Conservation (phyloP, 1,140 invertebrate genomes). For the Euborellia annulipes region DNA sequence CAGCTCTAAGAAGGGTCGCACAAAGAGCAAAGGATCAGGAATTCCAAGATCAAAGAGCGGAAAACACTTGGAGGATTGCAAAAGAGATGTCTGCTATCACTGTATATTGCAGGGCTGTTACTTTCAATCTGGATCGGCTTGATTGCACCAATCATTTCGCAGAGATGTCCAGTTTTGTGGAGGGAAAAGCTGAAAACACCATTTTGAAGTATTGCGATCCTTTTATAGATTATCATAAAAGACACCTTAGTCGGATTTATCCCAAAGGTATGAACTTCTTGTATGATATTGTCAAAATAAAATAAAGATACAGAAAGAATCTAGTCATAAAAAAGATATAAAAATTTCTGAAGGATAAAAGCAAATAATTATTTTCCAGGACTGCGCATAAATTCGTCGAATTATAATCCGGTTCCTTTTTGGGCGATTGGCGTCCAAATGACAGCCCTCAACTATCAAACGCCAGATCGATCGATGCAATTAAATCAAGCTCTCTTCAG, state of each 20-base stretch:
- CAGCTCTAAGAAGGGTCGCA: too few relatives aligned
- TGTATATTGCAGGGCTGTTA: conserved; percentile 85
- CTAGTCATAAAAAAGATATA: too few relatives aligned
- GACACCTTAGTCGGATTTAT: conserved; percentile 84
- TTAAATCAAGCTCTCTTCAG: conserved; percentile 83
- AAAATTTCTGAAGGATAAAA: too few relatives aligned
- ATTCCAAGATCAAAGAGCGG: conserved; percentile 69
- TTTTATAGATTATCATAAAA: too few relatives aligned
- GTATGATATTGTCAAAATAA: too few relatives aligned
- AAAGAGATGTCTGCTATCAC: conserved; percentile 94
- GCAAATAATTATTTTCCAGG: too few relatives aligned
- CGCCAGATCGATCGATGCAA: conserved; percentile 90
- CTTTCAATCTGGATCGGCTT: conserved; percentile 61
- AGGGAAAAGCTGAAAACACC: conserved; percentile 84
- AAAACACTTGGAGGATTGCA: conserved; percentile 74
- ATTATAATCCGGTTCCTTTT: conserved; percentile 87
- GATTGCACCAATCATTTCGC: too few relatives aligned
- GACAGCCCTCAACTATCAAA: conserved; percentile 97
- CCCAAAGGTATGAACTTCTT: conserved; percentile 38
- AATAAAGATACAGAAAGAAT: too few relatives aligned
- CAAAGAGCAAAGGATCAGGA: too few relatives aligned
- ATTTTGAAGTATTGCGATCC: too few relatives aligned
- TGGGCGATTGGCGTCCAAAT: conserved; percentile 95
- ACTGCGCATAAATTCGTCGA: conserved; percentile 87
- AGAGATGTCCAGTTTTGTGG: conserved; percentile 94